A percentile compares a stretch with the other conserved stretches of the same genome.
Evolutionary conservation across 2,797 vertebrate genomes (phyloP).

Genomic region (Cyprinodon diabolis): DNA sequence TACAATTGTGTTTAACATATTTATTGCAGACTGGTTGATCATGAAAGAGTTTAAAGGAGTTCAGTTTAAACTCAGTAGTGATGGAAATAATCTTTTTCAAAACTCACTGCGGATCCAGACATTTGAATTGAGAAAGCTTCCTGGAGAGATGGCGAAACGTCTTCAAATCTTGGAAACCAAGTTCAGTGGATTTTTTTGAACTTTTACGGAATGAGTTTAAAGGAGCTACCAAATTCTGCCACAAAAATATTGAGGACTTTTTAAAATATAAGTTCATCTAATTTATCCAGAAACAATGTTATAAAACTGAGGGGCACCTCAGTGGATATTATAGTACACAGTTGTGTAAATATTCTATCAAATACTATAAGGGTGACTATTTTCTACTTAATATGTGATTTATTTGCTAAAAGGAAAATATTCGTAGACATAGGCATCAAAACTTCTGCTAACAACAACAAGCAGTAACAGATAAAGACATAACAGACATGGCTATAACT

Average conservation of each 20-base stretch:
- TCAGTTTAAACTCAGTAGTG: too few relatives aligned
- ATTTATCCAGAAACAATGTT: background rate
- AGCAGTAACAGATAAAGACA: background rate
- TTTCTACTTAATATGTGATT: background rate
- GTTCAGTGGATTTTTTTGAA: too few relatives aligned
- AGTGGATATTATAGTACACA: background rate
- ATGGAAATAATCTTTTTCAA: too few relatives aligned
- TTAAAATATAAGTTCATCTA: background rate
- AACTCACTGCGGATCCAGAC: too few relatives aligned
- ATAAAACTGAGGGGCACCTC: background rate
- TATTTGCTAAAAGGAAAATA: background rate
- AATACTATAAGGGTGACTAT: background rate
- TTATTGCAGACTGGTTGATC: background rate
- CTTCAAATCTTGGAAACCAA: too few relatives aligned
- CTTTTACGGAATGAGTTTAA: too few relatives aligned
- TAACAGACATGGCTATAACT: background rate
- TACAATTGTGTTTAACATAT: too few relatives aligned
- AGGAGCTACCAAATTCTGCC: background rate
- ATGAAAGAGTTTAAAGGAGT: too few relatives aligned
- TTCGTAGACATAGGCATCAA: background rate
- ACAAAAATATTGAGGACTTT: background rate
- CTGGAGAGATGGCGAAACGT: too few relatives aligned
- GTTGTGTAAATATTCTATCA: background rate
- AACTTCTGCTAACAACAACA: background rate
- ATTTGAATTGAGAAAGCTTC: too few relatives aligned